These are phyloP conservation scores for Cancer borealis DNA, from an alignment of 2,888 invertebrate species.

Conservation along the genomic window DNA sequence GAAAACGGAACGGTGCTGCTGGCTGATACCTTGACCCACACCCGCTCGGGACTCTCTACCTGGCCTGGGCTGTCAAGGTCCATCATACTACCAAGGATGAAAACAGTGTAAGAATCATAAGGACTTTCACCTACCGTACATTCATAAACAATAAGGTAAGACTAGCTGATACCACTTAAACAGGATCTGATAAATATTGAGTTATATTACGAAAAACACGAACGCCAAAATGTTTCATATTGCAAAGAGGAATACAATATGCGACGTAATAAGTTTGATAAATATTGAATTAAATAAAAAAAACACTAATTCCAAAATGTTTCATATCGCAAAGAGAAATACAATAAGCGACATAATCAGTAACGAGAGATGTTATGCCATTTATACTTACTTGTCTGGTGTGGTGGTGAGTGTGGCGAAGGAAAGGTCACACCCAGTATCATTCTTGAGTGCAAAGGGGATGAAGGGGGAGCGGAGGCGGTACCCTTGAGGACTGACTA, in stretches of 20 bases:
- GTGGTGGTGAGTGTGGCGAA: conserved; percentile 81
- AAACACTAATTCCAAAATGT: neutral
- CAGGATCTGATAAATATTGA: too few relatives aligned
- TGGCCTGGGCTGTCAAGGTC: conserved; percentile 62
- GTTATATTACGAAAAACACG: too few relatives aligned
- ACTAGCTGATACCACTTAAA: neutral
- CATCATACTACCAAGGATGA: conserved; percentile 77
- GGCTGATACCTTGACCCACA: conserved; percentile 83
- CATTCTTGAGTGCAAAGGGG: conserved; percentile 95
- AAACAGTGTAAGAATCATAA: neutral
- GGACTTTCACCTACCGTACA: neutral
- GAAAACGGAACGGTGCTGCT: conserved; percentile 91
- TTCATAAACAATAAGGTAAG: neutral
- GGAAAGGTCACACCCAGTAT: conserved; percentile 91
- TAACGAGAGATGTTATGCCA: neutral
- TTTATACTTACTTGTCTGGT: conserved; percentile 59
- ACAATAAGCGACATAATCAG: neutral
- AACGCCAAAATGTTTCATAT: neutral
- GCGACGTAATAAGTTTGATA: neutral
- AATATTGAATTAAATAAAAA: neutral
- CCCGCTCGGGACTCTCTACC: conserved; percentile 27
- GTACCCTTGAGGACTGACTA: conserved; percentile 82
- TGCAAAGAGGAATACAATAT: neutral
- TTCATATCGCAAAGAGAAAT: neutral
- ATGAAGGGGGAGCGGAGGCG: conserved; percentile 93